These are phyloP conservation scores for Agrotis ipsilon DNA, from an alignment of 2,888 invertebrate genomes.

Conservation along the genomic window DNA sequence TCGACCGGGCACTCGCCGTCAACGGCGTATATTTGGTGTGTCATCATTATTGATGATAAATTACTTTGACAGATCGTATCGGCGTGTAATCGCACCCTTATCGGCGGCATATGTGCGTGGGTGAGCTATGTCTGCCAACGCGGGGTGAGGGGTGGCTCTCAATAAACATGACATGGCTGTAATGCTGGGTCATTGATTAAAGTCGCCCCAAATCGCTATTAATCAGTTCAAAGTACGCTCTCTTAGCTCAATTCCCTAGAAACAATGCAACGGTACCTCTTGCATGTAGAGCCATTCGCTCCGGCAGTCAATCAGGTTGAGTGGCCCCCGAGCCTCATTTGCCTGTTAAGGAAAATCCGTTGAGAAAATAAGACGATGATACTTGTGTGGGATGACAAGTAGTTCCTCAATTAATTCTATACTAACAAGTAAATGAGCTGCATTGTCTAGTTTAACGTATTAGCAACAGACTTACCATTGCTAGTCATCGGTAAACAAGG, in stretches of 20 bases:
- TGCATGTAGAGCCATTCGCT: neutral
- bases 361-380: constrained; percentile 17
- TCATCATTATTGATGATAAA: constrained; percentile 51
- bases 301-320: constrained; percentile 9
- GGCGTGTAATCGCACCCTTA: constrained; percentile 43
- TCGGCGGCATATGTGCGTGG: constrained; percentile 16
- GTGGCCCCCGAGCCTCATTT: constrained; percentile 1
- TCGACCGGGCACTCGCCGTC: neutral
- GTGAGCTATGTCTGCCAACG: neutral
- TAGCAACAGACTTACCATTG: neutral
- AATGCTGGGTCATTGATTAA: neutral
- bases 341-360: constrained; percentile 14
- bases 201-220: neutral
- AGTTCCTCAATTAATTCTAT: constrained; percentile 8
- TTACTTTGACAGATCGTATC: constrained; percentile 56
- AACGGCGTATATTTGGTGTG: constrained; percentile 9
- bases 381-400: constrained; percentile 14
- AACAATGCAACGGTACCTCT: neutral
- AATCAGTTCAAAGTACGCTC: neutral
- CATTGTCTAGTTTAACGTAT: neutral
- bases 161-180: neutral
- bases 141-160: neutral
- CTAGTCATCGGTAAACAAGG: no score
- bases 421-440: constrained; percentile 4
- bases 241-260: neutral